Percentiles rank a stretch among this genome's conserved stretches.
These are phyloP conservation scores for Lemur catta DNA, from an alignment of 2,797 vertebrate genomes.

Conservation along the genomic window DNA sequence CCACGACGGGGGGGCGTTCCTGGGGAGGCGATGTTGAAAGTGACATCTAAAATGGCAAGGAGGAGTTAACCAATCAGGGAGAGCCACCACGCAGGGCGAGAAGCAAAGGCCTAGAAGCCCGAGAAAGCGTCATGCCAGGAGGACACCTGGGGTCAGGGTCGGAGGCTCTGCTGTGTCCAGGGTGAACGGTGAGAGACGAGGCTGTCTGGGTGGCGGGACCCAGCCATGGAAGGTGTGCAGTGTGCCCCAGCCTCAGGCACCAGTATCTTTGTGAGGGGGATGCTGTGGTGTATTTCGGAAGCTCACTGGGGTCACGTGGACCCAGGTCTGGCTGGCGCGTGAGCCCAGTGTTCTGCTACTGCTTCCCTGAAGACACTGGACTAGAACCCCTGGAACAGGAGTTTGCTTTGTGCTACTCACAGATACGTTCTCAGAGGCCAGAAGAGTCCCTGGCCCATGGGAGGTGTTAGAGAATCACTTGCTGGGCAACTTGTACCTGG, in stretches of 20 bases:
- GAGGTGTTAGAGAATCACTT: not conserved
- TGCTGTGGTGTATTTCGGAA: not conserved
- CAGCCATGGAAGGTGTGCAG: accelerated
- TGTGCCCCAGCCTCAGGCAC: too few relatives aligned
- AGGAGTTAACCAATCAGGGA: not conserved
- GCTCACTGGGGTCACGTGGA: accelerated
- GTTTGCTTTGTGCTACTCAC: not conserved
- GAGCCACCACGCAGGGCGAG: too few relatives aligned
- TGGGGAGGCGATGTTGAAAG: not conserved
- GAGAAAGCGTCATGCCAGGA: not conserved
- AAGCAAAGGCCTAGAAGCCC: not conserved
- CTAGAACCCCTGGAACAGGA: not conserved
- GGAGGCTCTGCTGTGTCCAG: accelerated
- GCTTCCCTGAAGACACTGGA: not conserved
- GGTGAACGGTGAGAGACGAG: accelerated
- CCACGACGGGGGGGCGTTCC: not conserved
- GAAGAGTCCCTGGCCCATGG: not conserved
- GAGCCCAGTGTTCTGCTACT: too few relatives aligned
- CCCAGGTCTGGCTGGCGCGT: too few relatives aligned
- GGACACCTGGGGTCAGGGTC: not conserved
- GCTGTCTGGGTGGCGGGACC: not conserved
- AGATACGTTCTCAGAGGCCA: not conserved
- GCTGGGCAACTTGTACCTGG: not conserved
- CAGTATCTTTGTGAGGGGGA: accelerated
- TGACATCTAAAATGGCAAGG: too few relatives aligned